phyloP scores from a whole-genome alignment of 2,888 invertebrate genomes.

The Drosophila nr. perissopoda region DNA sequence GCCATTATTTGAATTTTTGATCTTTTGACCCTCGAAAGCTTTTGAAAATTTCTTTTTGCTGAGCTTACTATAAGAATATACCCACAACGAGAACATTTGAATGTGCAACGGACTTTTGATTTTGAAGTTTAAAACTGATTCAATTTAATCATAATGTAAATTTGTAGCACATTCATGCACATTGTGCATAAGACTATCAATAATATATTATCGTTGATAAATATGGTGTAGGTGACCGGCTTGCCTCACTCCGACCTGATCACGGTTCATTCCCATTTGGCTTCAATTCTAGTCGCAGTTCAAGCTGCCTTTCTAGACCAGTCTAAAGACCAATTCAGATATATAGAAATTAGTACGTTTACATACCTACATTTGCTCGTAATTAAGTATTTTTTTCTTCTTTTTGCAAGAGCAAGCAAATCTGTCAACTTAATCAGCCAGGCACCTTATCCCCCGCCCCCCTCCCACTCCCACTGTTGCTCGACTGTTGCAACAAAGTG shows the following conservation, averaged over 20 bases:
- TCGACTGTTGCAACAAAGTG: slow-evolving; percentile 12
- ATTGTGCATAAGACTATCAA: background rate
- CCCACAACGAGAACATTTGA: background rate
- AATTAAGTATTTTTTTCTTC: slow-evolving; percentile 20
- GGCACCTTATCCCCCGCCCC: slow-evolving; percentile 14
- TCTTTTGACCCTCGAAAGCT: background rate
- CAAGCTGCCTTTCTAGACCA: background rate
- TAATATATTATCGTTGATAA: background rate
- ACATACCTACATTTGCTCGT: slow-evolving; percentile 6
- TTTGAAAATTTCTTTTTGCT: background rate
- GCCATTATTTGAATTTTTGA: too few relatives aligned
- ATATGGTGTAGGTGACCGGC: background rate
- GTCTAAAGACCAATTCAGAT: slow-evolving; percentile 43
- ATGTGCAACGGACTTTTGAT: background rate
- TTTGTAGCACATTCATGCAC: background rate
- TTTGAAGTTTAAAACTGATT: background rate
- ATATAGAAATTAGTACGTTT: background rate
- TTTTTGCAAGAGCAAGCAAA: slow-evolving; percentile 31
- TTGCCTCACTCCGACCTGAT: background rate
- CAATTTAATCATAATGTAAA: background rate
- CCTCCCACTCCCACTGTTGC: background rate
- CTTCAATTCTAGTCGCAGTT: slow-evolving; percentile 26
- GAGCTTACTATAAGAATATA: background rate
- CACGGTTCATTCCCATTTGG: background rate
- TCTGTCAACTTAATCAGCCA: slow-evolving; percentile 56